Evolutionary conservation across 1,140 invertebrate species (phyloP), one percentile per base, ranked within the genome.

Genomic region (Holcopasites calliopsidis): DNA sequence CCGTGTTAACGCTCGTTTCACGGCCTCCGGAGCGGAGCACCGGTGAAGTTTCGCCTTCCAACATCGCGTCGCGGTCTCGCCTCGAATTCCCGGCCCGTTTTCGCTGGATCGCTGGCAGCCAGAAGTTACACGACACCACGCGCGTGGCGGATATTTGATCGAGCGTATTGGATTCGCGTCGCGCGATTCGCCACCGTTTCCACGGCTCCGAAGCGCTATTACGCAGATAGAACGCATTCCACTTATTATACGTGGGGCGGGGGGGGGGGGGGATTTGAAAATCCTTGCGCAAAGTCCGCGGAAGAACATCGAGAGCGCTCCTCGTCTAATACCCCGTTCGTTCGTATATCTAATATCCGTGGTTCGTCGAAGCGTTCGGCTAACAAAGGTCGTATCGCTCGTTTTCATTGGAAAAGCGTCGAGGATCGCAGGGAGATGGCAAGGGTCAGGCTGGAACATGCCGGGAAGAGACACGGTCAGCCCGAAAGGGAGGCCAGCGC

Each of bases 141-240:
- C 80, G 72, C 80, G 80, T 77, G 81, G 77, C 72, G 79, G 77
- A 73, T 60, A 79, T 83, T 70, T 71, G 73, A 83, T 83, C 81
- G 71, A 61, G 54, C 76, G 62, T 78, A 58, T 72, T 73, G 69
- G 76, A 77, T 77, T 77, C 60, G 52, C 65, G 49, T 42, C 62
- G 79, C 35, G 60, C 50, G 40, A 76, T 74, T 64, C 62, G 52
- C 54, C 55, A 49, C 44, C 52, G 71, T 71, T 76, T 64, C 70
- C 54, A 52, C 52, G 52, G 50, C 60, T 52, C 47, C 49, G 64
- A 57, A 49, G 8, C 40, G 3, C 23, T 38, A 60, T 57, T 38
- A 61, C 70, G 40, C 26, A 64, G 58, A 73, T 64, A 73, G 49
- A 42, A 73, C 60, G 54, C 60, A 54, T 49, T 68, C 47, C 47